Percentiles rank a stretch among this genome's conserved stretches.
Conservation (phyloP, 1,140 invertebrate genomes). For the Drosophila punjabiensis region DNA sequence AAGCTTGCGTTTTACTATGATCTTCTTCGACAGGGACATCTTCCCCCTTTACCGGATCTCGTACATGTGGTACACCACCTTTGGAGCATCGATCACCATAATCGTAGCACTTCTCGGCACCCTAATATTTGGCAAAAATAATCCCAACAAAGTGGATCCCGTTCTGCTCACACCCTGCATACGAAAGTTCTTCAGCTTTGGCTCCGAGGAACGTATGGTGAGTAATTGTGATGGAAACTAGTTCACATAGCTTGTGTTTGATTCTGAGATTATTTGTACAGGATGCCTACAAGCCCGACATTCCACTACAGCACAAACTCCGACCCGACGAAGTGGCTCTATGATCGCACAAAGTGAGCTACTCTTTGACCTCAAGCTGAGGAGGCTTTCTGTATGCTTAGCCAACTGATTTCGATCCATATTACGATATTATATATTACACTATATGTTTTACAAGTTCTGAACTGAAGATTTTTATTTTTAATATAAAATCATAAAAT, state of each 20-base stretch:
- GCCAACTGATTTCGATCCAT: neutral
- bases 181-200: slow-evolving; percentile 66
- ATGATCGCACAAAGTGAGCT: slow-evolving; percentile 17
- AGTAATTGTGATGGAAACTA: neutral
- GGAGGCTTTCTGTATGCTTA: neutral
- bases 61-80: slow-evolving; percentile 90
- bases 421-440: neutral
- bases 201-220: slow-evolving; percentile 36
- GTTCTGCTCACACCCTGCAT: slow-evolving; percentile 76
- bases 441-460: neutral
- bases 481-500: neutral
- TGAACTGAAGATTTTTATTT: neutral
- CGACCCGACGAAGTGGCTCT: slow-evolving; percentile 72
- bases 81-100: slow-evolving; percentile 87
- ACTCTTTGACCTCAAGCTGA: neutral
- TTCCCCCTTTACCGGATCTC: slow-evolving; percentile 88
- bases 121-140: slow-evolving; percentile 81
- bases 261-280: neutral
- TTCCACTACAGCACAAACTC: slow-evolving; percentile 61
- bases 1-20: neutral
- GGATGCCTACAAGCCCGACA: slow-evolving; percentile 55
- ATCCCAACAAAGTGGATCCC: slow-evolving; percentile 69
- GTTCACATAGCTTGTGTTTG: neutral
- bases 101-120: slow-evolving; percentile 86
- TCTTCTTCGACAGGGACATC: slow-evolving; percentile 85